Evolutionary conservation across 92 coral and sea anemone genomes (phyloP).

Genomic region (Palythoa heliodiscus): DNA sequence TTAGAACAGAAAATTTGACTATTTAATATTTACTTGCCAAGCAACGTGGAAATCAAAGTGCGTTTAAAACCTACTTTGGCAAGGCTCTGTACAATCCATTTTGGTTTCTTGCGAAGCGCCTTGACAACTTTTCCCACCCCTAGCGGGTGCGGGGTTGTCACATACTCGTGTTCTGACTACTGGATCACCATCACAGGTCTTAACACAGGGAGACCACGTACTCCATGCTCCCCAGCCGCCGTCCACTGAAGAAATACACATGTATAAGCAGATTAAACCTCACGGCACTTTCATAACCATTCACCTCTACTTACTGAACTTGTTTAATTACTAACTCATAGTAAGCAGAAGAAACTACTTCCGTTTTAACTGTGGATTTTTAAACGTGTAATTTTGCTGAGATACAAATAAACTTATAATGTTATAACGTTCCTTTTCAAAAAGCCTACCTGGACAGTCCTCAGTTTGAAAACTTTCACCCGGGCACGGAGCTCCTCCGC

Average conservation of each 20-base stretch:
- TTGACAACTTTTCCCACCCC: constrained; percentile 67
- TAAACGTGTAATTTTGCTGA: too few species aligned
- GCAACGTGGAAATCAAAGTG: not conserved
- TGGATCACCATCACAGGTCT: constrained; percentile 77
- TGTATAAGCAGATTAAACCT: not conserved
- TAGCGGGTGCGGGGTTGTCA: constrained; percentile 68
- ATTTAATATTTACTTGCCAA: not conserved
- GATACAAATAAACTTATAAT: too few species aligned
- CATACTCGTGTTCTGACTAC: constrained; percentile 74
- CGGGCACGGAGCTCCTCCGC: constrained; percentile 63
- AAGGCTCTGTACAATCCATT: constrained; percentile 76
- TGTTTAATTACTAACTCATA: too few species aligned
- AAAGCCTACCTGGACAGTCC: constrained; percentile 32
- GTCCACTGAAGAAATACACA: constrained; percentile 49
- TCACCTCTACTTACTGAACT: too few species aligned
- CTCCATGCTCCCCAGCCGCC: constrained; percentile 91
- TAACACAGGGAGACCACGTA: constrained; percentile 76
- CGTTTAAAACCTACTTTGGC: constrained; percentile 64
- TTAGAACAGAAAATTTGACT: too few species aligned
- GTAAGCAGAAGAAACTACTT: too few species aligned
- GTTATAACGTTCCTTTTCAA: not conserved
- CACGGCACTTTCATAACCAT: not conserved
- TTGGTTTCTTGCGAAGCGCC: constrained; percentile 66
- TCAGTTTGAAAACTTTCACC: constrained; percentile 22
- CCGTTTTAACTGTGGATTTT: too few species aligned